Base-by-base conservation (phyloP, 2,888 invertebrate genomes). In the Chaetoderma sp. region DNA sequence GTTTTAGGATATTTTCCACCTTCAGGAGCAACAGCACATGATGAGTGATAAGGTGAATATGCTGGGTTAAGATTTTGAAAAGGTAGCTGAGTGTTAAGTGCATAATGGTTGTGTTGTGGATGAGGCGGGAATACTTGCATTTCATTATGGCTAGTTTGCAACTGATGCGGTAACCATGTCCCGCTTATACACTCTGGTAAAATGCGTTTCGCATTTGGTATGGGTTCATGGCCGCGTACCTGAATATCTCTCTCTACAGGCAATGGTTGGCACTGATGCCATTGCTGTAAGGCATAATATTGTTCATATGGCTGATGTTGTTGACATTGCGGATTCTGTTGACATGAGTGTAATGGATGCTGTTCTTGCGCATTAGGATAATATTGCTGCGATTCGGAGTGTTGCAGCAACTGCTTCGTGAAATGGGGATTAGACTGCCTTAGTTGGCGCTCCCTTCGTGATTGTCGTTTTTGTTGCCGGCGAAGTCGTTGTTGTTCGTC, bases 351-450 rank as follows among this genome's bases (percentile, higher is more conserved):
- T 39, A 10, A n/a, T 39, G 10, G 39, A 13, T 39, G 39, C n/a
- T 39, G 39, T 39, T 39, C 13, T 39, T 39, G 39, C n/a, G 10
- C 13, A 13, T 39, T 10, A 13, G 13, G 39, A 13, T n/a, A n/a
- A 13, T n/a, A n/a, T 39, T n/a, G 39, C 39, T 50, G 23, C 64
- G 52, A 25, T 49, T 56, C 4, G 68, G 67, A 30, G 47, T 25
- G 45, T 88, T 87, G n/a, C 87, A 67, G 33, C 57, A n/a, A n/a
- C 28, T 21, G 52, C 16, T 52, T 23, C 23, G 23, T 8, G 23
- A 18, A 8, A 18, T 62, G 62, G 70, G 71, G 28, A 74, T 75
- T 28, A 68, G 63, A 47, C 71, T 70, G 59, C 76, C 74, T 44
- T 67, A 68, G 52, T 78, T 73, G 16, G 76, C 70, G 45, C 73